Conservation (phyloP, 2,888 invertebrate species). For the Drosophila tanythrix region DNA sequence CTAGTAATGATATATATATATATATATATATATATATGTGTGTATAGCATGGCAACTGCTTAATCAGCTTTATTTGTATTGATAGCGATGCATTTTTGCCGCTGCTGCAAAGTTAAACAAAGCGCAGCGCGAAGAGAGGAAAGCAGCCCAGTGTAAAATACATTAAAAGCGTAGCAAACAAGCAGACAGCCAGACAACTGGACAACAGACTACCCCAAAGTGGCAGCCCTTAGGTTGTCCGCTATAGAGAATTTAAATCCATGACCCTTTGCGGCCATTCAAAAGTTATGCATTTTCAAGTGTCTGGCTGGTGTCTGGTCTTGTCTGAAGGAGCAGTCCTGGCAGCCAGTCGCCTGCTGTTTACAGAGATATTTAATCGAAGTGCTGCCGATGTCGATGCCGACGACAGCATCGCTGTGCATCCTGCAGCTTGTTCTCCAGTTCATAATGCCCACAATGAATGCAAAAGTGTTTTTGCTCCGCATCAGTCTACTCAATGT, state of each 20-base stretch:
- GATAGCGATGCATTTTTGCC: conserved; percentile 71
- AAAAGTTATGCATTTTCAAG: conserved; percentile 75
- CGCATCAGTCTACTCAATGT: conserved; percentile 21
- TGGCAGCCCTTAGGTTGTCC: conserved; percentile 25
- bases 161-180: conserved; percentile 77
- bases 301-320: conserved; percentile 51
- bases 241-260: conserved; percentile 35
- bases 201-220: background rate
- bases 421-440: conserved; percentile 36
- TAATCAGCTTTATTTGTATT: conserved; percentile 76
- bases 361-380: conserved; percentile 78
- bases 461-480: conserved; percentile 62
- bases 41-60: conserved; percentile 50
- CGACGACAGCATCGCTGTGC: conserved; percentile 20
- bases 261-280: conserved; percentile 39
- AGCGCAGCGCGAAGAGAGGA: conserved; percentile 39
- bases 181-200: conserved; percentile 17
- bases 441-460: conserved; percentile 44
- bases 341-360: conserved; percentile 54
- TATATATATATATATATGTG: background rate
- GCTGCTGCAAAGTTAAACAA: conserved; percentile 47
- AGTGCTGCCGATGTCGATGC: conserved; percentile 61
- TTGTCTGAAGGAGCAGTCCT: conserved; percentile 23
- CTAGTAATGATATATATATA: background rate
- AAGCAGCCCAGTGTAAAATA: conserved; percentile 70